phyloP scores from a whole-genome alignment of 2,888 invertebrate species.

The Dromius quadrimaculatus region DNA sequence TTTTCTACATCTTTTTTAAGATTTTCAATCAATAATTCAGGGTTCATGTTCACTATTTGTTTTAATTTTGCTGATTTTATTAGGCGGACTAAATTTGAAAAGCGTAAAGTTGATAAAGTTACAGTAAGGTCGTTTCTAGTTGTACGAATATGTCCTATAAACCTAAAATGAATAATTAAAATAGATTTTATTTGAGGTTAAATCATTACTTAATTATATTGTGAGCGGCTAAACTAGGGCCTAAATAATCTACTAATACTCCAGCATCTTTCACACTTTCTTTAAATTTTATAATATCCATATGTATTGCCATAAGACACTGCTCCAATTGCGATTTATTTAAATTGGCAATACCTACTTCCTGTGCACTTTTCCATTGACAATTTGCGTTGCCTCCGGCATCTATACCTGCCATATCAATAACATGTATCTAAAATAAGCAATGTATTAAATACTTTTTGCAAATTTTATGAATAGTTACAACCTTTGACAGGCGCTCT shows the following conservation, averaged over 20 bases:
- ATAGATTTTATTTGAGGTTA: not conserved
- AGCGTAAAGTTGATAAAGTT: constrained; percentile 64
- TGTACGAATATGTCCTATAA: constrained; percentile 65
- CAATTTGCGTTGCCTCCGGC: constrained; percentile 60
- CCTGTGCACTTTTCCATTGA: constrained; percentile 60
- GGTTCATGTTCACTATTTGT: constrained; percentile 56
- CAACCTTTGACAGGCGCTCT: constrained; percentile 59
- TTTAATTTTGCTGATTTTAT: constrained; percentile 55
- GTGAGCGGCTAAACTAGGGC: constrained; percentile 60
- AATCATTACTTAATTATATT: constrained; percentile 63
- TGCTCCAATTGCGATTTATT: constrained; percentile 65
- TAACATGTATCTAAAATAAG: constrained; percentile 64
- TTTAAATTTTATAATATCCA: constrained; percentile 52
- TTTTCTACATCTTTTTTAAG: constrained; percentile 60
- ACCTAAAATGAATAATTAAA: constrained; percentile 57
- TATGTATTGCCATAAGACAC: constrained; percentile 60
- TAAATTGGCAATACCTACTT: constrained; percentile 64
- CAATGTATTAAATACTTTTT: constrained; percentile 17
- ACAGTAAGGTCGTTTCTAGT: constrained; percentile 61
- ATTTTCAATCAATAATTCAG: constrained; percentile 58
- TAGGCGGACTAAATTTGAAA: constrained; percentile 60
- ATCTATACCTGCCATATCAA: constrained; percentile 66
- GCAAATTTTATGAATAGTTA: constrained; percentile 1
- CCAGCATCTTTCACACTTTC: constrained; percentile 25
- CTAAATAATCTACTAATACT: constrained; percentile 64